Base-by-base conservation (phyloP, 2,797 vertebrate species). In the Percopsis omiscomaycus region DNA sequence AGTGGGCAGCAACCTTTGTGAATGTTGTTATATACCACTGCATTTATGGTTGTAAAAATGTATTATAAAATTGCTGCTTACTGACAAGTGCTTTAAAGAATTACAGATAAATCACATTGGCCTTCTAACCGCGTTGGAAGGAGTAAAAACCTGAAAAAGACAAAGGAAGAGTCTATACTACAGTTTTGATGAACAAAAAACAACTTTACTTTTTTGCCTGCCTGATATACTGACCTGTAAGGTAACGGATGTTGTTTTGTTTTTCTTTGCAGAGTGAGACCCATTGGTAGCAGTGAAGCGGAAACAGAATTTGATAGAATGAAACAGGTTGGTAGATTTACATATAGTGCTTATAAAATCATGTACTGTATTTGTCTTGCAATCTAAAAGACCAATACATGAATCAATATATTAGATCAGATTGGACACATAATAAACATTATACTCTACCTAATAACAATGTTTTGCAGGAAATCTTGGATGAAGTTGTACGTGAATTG, bases 291-390 rank as follows among this genome's bases (percentile, higher is more conserved):
- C 84, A 95, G 94, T 52, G 98, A 99, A 32, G 89, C 94, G 66
- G 97, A 98, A 78, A 93, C 96, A 75, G 98, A 99, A 65, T 95
- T 98, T 80, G 98, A 99, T 92, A 92, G 96, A 82, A 98, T 99
- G 96, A 99, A 99, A 81, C 97, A 98, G 95, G 98, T 98, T 80
- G 74, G 93, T 67, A 4, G 50, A 22, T 29, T 22, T 45, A 47
- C 53, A 28, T 32, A 6, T 50, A 1, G n/a, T 5, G 22, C 13
- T 59, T 2, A 11, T 29, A 30, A 55, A 30, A 46, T n/a, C 10
- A 9, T 52, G 50, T 13, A 6, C 14, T 4, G 5, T 49, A 14
- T 9, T 22, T 62, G 5, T 56, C 71, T 61, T 57, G 27, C 50
- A 16, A 32, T 46, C 49, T 27, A 13, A 45, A 52, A 4, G 1